These are phyloP conservation scores for Gisinianus flammeolus DNA, from an alignment of 2,888 invertebrate species.

Conservation along the genomic window DNA sequence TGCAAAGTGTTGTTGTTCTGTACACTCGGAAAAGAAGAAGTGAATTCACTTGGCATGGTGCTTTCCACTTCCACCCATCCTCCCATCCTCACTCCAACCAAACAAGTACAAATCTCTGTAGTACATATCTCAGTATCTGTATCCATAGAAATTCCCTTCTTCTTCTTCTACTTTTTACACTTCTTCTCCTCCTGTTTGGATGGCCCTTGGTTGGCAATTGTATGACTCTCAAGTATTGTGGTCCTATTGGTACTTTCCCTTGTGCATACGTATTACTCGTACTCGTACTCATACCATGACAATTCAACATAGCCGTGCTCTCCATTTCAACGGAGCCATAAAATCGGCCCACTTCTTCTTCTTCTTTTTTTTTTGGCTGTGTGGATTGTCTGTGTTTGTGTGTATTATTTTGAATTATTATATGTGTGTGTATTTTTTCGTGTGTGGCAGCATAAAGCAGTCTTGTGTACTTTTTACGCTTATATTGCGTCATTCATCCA, in stretches of 20 bases:
- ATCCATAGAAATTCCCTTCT: not conserved
- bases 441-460: conserved; percentile 27
- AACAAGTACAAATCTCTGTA: not conserved
- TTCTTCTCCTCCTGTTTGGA: not conserved
- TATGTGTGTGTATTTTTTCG: not conserved
- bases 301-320: not conserved
- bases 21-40: not conserved
- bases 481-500: conserved; percentile 15
- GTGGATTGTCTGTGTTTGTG: conserved; percentile 30
- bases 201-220: not conserved
- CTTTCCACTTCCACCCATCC: not conserved
- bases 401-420: conserved; percentile 44
- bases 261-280: not conserved
- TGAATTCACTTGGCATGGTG: not conserved
- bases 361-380: conserved; percentile 7
- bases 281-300: too few relatives aligned
- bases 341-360: conserved; percentile 28
- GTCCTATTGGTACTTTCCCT: not conserved
- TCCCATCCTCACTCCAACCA: not conserved
- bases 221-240: conserved; percentile 16
- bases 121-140: too few relatives aligned
- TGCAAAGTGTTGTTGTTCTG: conserved; percentile 37
- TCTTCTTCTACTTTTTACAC: not conserved
- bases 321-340: conserved; percentile 37
- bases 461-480: conserved; percentile 15